Conservation (phyloP, 2,797 vertebrate genomes). For the Acipenser oxyrinchus region DNA sequence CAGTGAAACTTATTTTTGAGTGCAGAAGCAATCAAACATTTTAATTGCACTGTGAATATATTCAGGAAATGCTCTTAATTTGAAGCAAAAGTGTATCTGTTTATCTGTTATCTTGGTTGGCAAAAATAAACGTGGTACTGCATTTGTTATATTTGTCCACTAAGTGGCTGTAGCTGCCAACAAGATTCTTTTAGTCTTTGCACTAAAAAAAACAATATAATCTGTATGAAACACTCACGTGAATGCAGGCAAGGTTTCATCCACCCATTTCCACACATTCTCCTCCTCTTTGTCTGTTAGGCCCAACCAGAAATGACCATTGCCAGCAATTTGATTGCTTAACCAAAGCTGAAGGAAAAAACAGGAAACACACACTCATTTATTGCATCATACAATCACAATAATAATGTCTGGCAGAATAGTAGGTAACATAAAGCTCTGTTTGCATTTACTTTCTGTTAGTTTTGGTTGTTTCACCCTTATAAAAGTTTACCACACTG, state of each 20-base stretch:
- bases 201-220: slow-evolving; percentile 15
- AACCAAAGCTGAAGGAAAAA: slow-evolving; percentile 73
- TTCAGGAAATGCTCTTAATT: not conserved
- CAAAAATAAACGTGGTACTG: no score
- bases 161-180: no score
- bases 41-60: not conserved
- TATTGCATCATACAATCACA: not conserved
- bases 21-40: no score
- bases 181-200: no score
- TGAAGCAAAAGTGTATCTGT: not conserved
- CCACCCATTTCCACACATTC: slow-evolving; percentile 82
- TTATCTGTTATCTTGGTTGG: no score
- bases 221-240: slow-evolving; percentile 56
- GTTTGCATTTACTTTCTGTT: not conserved
- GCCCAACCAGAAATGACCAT: slow-evolving; percentile 87
- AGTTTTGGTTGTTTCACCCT: not conserved
- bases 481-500: no score
- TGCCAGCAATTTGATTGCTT: slow-evolving; percentile 65
- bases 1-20: no score
- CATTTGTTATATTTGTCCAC: no score
- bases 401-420: no score
- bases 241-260: slow-evolving; percentile 70
- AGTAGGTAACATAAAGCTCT: no score
- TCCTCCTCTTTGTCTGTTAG: slow-evolving; percentile 75
- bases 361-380: no score